Conservation (phyloP, 1,140 invertebrate genomes). For the Drosophila dunni region DNA sequence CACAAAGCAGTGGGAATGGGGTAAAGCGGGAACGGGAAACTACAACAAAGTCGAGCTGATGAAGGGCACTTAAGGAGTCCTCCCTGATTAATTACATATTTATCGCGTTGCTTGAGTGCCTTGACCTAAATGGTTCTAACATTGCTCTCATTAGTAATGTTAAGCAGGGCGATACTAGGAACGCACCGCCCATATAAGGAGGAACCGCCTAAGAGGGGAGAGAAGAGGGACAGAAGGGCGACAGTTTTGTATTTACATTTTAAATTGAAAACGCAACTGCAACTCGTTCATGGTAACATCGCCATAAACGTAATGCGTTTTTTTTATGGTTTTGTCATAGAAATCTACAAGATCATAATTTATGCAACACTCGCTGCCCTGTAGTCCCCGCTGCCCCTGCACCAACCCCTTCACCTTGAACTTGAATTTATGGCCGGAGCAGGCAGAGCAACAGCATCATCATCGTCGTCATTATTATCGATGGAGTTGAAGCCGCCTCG, state of each 20-base stretch:
- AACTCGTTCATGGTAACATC: slow-evolving; percentile 40
- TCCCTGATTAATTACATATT: slow-evolving; percentile 61
- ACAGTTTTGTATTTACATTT: slow-evolving; percentile 57
- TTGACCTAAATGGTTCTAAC: slow-evolving; percentile 50
- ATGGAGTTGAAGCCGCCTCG: slow-evolving; percentile 45
- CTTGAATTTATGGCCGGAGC: slow-evolving; percentile 72
- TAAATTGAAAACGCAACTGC: slow-evolving; percentile 62
- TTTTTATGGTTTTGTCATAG: slow-evolving; percentile 73
- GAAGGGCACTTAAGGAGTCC: slow-evolving; percentile 30
- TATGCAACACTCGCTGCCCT: slow-evolving; percentile 54
- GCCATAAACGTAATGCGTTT: slow-evolving; percentile 70
- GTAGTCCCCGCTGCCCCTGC: neutral
- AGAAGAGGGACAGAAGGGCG: no score
- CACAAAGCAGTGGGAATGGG: neutral
- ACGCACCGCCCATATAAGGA: neutral
- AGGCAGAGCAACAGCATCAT: slow-evolving; percentile 29
- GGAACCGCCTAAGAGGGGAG: neutral
- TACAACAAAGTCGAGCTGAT: neutral
- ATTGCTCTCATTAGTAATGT: slow-evolving; percentile 37
- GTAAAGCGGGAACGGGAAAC: neutral
- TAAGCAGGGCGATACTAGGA: slow-evolving; percentile 7
- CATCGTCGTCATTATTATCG: slow-evolving; percentile 40
- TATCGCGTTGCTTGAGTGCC: slow-evolving; percentile 52
- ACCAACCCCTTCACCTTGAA: slow-evolving; percentile 15
- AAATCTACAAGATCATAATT: slow-evolving; percentile 76